Percentiles rank a stretch among this genome's conserved stretches.
Conservation (phyloP, 2,113 vertebrate species). For the Periophthalmodon schlosseri region DNA sequence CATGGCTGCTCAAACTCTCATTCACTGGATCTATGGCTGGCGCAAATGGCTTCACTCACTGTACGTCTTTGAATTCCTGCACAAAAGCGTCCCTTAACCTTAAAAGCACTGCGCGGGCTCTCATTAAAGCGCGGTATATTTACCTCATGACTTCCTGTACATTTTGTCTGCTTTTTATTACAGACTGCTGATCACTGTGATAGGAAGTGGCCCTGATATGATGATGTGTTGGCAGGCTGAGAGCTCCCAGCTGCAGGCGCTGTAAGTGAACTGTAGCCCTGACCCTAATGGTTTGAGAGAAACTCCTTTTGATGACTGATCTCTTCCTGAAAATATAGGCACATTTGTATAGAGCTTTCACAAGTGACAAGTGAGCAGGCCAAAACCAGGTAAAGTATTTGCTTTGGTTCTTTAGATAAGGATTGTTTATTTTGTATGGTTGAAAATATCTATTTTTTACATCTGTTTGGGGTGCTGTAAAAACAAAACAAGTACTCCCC, state of each 20-base stretch:
- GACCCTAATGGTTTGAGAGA: conserved; percentile 28
- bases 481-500: not conserved
- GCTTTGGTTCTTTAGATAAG: not conserved
- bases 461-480: not conserved
- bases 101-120: conserved; percentile 8
- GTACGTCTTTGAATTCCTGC: conserved; percentile 29
- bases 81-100: conserved; percentile 26
- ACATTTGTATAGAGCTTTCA: not conserved
- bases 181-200: conserved; percentile 43
- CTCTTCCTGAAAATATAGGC: conserved; percentile 2
- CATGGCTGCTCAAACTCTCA: conserved; percentile 50
- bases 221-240: conserved; percentile 47
- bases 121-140: conserved; percentile 39
- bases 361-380: not conserved
- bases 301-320: not conserved
- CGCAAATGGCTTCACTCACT: conserved; percentile 43
- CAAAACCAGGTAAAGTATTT: not conserved
- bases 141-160: conserved; percentile 46
- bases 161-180: conserved; percentile 33
- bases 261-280: conserved; percentile 36
- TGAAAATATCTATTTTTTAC: not conserved
- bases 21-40: conserved; percentile 50
- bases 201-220: conserved; percentile 45
- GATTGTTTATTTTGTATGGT: not conserved
- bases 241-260: conserved; percentile 43